Evolutionary conservation across 2,113 vertebrate genomes (phyloP), one percentile per base, ranked within the genome.

Genomic region (Triplophysa tibetana): DNA sequence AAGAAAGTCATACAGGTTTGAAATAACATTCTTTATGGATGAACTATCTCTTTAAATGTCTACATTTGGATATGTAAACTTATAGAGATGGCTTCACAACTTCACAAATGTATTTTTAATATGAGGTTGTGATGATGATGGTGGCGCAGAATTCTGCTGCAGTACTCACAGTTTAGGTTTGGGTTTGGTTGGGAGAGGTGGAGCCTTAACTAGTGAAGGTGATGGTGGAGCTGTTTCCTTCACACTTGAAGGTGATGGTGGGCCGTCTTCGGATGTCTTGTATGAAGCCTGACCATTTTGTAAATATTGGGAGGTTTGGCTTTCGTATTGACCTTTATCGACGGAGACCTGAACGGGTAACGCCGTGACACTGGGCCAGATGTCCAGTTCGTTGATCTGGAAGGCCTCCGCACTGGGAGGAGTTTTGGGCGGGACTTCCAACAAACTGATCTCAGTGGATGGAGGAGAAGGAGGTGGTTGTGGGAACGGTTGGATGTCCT

Each of bases 81-180:
- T 33, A 38, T 38, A 38, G 0, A 38, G 5, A 7, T 38, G 33
- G 9, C 33, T 66, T 24, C 1, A 24, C 1, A 24, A 24, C 24
- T 24, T 43, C 10, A 11, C 14, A 52, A 16, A 19, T 33, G 29
- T 1, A 2, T 38, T 2, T 45, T 45, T 45, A 8, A 48, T 23
- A 14, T 38, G 41, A 43, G 7, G 26, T 17, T 24, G 17, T 10
- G 23, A 21, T 16, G 62, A 38, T 13, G 23, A 21, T 16, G 62
- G 29, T 13, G 16, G 1, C 70, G 76, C 66, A 70, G 29, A 70
- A 66, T 74, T 75, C 77, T 66, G 75, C 11, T 8, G 78, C 68
- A 87, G 52, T 90, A 99, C 98, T 99, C 91, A 99, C 98, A 99
- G 94, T 89, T 98, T 99, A 43, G 98, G 98, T 86, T 93, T 93